Evolutionary conservation across 2,888 invertebrate species (phyloP).

Genomic region (Apamea epomidion): DNA sequence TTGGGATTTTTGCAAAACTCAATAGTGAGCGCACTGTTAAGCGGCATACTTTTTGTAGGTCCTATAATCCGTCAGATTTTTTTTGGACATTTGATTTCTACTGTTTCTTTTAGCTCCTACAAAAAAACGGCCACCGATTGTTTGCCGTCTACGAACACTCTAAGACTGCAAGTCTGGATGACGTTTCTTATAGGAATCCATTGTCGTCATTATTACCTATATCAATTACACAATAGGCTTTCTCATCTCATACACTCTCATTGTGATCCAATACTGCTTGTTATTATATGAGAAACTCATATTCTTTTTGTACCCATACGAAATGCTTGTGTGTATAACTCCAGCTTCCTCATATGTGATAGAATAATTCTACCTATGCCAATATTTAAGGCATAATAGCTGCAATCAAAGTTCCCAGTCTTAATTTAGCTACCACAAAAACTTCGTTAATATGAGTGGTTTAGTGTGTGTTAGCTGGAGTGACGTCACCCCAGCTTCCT

Average conservation of each 20-base stretch:
- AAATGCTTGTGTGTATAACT: no score
- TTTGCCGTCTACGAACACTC: background rate
- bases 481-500: no score
- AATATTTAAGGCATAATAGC: no score
- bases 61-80: background rate
- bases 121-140: background rate
- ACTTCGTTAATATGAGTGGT: no score
- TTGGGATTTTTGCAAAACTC: background rate
- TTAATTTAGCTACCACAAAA: no score
- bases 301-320: background rate
- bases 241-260: slow-evolving; percentile 31
- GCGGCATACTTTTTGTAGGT: background rate
- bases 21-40: background rate
- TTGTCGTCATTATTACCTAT: slow-evolving; percentile 3
- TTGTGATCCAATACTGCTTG: slow-evolving; percentile 5
- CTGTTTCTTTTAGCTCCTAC: background rate
- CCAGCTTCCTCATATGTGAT: no score
- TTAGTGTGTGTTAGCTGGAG: no score
- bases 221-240: slow-evolving; percentile 33
- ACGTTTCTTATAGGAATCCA: slow-evolving; percentile 1
- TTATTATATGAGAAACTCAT: slow-evolving; percentile 20
- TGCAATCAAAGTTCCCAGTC: no score
- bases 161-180: background rate
- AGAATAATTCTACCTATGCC: no score
- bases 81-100: background rate